A percentile compares a stretch with the other conserved stretches of the same genome.
phyloP scores from a whole-genome alignment of 1,140 invertebrate genomes.

The Eurosta solidaginis region DNA sequence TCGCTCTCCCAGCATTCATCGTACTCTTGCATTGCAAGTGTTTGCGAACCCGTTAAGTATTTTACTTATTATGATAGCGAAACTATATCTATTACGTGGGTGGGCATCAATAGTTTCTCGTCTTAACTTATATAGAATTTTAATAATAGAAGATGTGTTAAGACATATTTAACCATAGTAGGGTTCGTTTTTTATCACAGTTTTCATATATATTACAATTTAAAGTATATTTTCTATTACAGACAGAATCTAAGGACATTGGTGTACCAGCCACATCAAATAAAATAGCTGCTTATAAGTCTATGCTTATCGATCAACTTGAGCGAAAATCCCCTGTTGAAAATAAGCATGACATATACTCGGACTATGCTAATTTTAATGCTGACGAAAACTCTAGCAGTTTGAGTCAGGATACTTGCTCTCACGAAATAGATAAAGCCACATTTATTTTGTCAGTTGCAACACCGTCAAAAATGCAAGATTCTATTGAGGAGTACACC shows the following conservation, averaged over 20 bases:
- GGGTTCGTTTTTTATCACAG: no score
- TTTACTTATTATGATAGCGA: no score
- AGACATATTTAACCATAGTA: no score
- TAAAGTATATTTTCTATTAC: neutral
- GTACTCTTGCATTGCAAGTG: no score
- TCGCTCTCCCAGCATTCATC: no score
- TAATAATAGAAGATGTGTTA: no score
- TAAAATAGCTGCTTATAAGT: conserved; percentile 32
- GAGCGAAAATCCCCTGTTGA: neutral
- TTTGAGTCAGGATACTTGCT: neutral
- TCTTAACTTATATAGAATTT: no score
- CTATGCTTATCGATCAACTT: conserved; percentile 33
- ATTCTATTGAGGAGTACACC: conserved; percentile 29
- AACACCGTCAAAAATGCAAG: conserved; percentile 29
- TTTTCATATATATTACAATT: no score
- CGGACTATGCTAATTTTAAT: conserved; percentile 35
- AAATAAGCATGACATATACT: conserved; percentile 31
- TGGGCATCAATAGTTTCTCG: no score
- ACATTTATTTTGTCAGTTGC: conserved; percentile 35
- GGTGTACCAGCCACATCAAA: neutral
- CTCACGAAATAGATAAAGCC: conserved; percentile 31
- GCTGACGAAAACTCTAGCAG: conserved; percentile 28
- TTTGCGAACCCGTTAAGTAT: no score
- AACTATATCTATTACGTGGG: no score
- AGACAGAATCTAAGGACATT: neutral